Base-by-base conservation (phyloP, 2,888 invertebrate species). In the Opisthograptis luteolata region DNA sequence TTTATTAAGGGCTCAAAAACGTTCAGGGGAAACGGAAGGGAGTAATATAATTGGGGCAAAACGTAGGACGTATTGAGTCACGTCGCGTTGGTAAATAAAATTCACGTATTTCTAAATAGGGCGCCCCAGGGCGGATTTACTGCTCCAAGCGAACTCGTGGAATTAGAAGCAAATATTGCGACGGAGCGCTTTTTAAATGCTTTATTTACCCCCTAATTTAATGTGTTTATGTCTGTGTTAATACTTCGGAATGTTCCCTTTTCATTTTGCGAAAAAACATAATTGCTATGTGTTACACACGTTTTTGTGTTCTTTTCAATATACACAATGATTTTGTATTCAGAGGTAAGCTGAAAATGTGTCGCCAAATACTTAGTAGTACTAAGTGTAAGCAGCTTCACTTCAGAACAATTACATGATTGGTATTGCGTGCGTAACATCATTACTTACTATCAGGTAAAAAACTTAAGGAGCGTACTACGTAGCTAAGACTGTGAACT, bases 31-130 rank as follows among this genome's bases (percentile, higher is more conserved):
- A 59, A 55, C 45, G 62, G 55, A 62, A 59, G 50, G 55, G 62
- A 48, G 58, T 59, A 55, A 58, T 57, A 60, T 61, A 61, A 60
- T 65, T 61, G 58, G 58, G 47, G 39, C 45, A 55, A 37, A 49
- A 56, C 56, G 57, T 47, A 54, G 52, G 48, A 58, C 54, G 49
- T 55, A 57, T 63, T 58, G 61, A 65, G 63, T 65, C 61, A 60
- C 62, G 61, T 61, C 44, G 55, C 54, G 58, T 58, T 57, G 60
- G 58, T 63, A 61, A 65, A 65, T 61, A 65, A 65, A 61, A 60
- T 57, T 47, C 55, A 50, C 56, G 58, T 62, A 60, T 56, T 56
- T 42, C 49, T 56, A 58, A 58, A 57, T 53, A 58, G 51, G 55
- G 46, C 53, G 41, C 52, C 49, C 58, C 47, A 44, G 54, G 53